A percentile compares a stretch with the other conserved stretches of the same genome.
Conservation (phyloP, 2,113 vertebrate species). For the Hydrolagus affinis region DNA sequence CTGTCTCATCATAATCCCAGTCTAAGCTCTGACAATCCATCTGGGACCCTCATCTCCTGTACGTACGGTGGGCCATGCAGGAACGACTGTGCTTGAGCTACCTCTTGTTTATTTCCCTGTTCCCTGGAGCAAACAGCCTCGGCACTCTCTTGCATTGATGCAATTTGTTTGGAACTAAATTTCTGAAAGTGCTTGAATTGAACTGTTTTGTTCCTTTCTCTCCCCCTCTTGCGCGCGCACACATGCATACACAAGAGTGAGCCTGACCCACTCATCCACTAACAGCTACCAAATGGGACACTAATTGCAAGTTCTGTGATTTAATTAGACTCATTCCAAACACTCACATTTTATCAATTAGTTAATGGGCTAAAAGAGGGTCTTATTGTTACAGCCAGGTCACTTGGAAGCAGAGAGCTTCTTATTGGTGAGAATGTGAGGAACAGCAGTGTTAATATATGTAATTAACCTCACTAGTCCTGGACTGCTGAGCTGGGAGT, state of each 20-base stretch:
- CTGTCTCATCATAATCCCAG: slow-evolving; percentile 90
- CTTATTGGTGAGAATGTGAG: slow-evolving; percentile 66
- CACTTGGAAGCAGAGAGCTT: slow-evolving; percentile 68
- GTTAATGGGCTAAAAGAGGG: slow-evolving; percentile 70
- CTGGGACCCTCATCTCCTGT: slow-evolving; percentile 68
- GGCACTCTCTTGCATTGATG: slow-evolving; percentile 48
- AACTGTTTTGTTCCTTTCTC: slow-evolving; percentile 37
- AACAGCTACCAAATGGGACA: slow-evolving; percentile 62
- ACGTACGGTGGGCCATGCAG: slow-evolving; percentile 61
- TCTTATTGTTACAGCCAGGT: slow-evolving; percentile 68
- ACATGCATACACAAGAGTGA: slow-evolving; percentile 39
- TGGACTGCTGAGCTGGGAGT: slow-evolving; percentile 60
- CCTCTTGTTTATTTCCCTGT: slow-evolving; percentile 54
- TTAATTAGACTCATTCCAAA: slow-evolving; percentile 74
- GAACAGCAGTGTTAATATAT: slow-evolving; percentile 64
- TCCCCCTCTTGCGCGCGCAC: slow-evolving; percentile 47
- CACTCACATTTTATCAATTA: slow-evolving; percentile 77
- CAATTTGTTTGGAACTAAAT: neutral
- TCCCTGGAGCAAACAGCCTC: slow-evolving; percentile 55
- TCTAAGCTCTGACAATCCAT: slow-evolving; percentile 93
- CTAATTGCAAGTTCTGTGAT: slow-evolving; percentile 66
- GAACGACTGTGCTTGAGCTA: slow-evolving; percentile 59
- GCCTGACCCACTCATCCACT: slow-evolving; percentile 64
- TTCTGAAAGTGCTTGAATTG: slow-evolving; percentile 5
- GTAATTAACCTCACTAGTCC: slow-evolving; percentile 70